phyloP scores from a whole-genome alignment of 2,888 invertebrate genomes.

The Pseudococcus longispinus region DNA sequence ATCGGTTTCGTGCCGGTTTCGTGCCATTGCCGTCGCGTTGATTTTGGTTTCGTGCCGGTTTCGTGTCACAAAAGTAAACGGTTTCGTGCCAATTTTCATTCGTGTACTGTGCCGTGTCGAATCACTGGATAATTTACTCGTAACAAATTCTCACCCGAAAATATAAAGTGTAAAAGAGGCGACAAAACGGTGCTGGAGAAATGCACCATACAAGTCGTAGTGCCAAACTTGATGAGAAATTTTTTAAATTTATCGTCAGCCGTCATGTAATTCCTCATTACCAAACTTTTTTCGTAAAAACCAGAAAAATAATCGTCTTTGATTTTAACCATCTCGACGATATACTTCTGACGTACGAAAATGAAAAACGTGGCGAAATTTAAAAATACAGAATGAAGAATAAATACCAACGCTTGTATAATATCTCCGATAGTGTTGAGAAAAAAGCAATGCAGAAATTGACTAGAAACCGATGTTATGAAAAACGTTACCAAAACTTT shows the following conservation, averaged over 20 bases:
- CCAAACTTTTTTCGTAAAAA: conserved; percentile 55
- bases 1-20: no score
- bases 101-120: no score
- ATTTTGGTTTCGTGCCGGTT: no score
- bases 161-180: conserved; percentile 50
- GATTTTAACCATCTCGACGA: conserved; percentile 51
- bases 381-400: conserved; percentile 46
- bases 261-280: conserved; percentile 54
- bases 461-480: conserved; percentile 5
- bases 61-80: conserved; percentile 20
- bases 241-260: conserved; percentile 48
- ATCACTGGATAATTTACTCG: not conserved
- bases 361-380: conserved; percentile 54
- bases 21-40: no score
- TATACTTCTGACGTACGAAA: conserved; percentile 42
- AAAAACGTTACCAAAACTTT: conserved; percentile 48
- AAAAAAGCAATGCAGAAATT: conserved; percentile 30
- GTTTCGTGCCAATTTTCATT: no score
- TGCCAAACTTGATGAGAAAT: conserved; percentile 48
- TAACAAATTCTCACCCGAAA: conserved; percentile 23
- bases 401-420: conserved; percentile 49
- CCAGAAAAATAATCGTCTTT: conserved; percentile 50
- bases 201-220: conserved; percentile 20
- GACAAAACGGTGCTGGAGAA: conserved; percentile 43
- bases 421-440: conserved; percentile 24